These are phyloP conservation scores for Ernsta delagoae DNA, from an alignment of 2,888 invertebrate species.

Conservation along the genomic window DNA sequence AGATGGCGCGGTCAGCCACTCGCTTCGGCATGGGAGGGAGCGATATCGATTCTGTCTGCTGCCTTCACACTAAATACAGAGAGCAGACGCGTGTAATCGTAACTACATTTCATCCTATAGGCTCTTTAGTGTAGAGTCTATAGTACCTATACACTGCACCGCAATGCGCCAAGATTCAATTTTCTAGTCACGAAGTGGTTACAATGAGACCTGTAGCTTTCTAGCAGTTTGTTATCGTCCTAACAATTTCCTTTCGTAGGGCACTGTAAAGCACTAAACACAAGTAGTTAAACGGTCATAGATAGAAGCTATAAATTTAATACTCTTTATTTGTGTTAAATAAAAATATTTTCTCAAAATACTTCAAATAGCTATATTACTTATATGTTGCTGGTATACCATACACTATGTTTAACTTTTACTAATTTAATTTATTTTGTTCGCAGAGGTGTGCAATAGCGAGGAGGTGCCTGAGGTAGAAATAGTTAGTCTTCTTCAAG, in stretches of 20 bases:
- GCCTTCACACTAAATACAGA: conserved; percentile 67
- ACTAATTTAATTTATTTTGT: conserved; percentile 54
- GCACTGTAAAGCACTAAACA: no score
- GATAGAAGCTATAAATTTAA: no score
- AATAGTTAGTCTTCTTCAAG: conserved; percentile 96
- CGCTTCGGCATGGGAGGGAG: no score
- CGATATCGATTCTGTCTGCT: conserved; percentile 78
- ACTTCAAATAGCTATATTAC: no score
- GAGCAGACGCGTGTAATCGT: conserved; percentile 55
- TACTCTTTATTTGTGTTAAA: no score
- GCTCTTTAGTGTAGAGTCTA: no score
- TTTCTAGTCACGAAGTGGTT: conserved; percentile 61
- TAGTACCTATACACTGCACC: no score
- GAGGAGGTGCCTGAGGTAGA: conserved; percentile 98
- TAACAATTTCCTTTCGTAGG: conserved; percentile 41
- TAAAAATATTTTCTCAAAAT: no score
- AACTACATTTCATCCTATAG: conserved; percentile 47
- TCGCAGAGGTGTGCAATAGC: conserved; percentile 95
- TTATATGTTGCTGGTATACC: no score
- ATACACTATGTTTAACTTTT: not conserved
- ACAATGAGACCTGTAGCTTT: conserved; percentile 63
- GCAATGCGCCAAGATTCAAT: conserved; percentile 60
- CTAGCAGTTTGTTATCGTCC: conserved; percentile 55
- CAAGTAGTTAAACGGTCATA: no score
- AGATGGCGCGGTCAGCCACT: no score